Evolutionary conservation across 1,140 invertebrate genomes (phyloP).

Genomic region (Drosophila athabasca): DNA sequence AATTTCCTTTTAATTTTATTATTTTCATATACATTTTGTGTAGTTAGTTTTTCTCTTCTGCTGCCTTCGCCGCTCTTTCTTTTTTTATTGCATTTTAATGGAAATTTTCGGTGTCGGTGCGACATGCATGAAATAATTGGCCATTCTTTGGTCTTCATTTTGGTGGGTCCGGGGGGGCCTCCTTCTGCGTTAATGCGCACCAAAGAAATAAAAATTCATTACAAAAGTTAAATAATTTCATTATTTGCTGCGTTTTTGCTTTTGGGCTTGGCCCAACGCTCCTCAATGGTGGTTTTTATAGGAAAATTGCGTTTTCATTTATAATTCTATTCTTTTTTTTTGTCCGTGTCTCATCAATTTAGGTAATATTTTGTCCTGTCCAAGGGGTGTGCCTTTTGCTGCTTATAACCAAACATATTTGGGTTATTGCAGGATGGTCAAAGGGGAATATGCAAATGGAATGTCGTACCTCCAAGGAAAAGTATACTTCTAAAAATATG

Average conservation of each 20-base stretch:
- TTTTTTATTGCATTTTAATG: conserved; percentile 79
- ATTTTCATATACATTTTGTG: conserved; percentile 71
- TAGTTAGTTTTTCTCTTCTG: conserved; percentile 32
- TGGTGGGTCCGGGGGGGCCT: conserved; percentile 8
- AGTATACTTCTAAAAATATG: too few species aligned
- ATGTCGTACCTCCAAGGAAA: too few species aligned
- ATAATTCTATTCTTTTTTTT: conserved; percentile 36
- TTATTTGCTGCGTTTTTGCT: conserved; percentile 55
- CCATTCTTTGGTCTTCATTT: conserved; percentile 30
- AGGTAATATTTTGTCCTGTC: background rate
- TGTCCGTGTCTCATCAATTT: conserved; percentile 17
- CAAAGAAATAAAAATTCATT: conserved; percentile 46
- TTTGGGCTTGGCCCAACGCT: conserved; percentile 45
- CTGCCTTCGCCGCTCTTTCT: too few species aligned
- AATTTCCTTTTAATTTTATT: conserved; percentile 70
- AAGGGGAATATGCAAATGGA: conserved; percentile 4
- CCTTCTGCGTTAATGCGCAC: conserved; percentile 61
- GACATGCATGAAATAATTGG: conserved; percentile 40
- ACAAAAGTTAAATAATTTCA: conserved; percentile 64
- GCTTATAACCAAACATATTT: conserved; percentile 15
- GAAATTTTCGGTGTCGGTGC: conserved; percentile 54
- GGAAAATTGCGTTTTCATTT: conserved; percentile 78
- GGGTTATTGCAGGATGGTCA: conserved; percentile 9
- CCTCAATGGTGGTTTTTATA: conserved; percentile 75
- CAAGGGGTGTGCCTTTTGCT: conserved; percentile 25